Evolutionary conservation across 2,113 vertebrate species (phyloP).

Genomic region (Stictonetta naevosa): DNA sequence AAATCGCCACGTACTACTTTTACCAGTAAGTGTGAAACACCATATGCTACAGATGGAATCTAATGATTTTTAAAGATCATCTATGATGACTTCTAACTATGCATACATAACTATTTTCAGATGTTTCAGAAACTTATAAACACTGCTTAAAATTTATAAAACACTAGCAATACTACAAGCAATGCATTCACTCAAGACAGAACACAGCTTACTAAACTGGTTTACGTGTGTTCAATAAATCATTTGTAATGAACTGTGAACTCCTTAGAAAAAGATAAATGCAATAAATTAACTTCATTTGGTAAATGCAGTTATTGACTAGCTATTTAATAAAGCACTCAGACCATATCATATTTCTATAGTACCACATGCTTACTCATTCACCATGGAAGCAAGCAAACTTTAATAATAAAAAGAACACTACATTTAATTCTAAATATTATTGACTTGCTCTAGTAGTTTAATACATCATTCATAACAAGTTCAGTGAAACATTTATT

Average conservation of each 20-base stretch:
- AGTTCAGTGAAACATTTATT: slow-evolving; percentile 60
- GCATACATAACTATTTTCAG: not conserved
- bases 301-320: slow-evolving; percentile 40
- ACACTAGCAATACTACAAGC: not conserved
- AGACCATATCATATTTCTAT: slow-evolving; percentile 8
- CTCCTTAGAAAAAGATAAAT: slow-evolving; percentile 30
- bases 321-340: slow-evolving; percentile 41
- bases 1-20: not conserved
- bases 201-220: slow-evolving; percentile 13
- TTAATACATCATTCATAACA: slow-evolving; percentile 60
- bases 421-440: slow-evolving; percentile 38
- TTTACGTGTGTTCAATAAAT: slow-evolving; percentile 50
- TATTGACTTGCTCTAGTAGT: slow-evolving; percentile 27
- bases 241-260: slow-evolving; percentile 54
- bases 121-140: not conserved
- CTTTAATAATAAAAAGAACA: not conserved
- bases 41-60: not conserved
- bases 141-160: not conserved
- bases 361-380: not conserved
- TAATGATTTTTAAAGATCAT: not conserved
- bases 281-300: slow-evolving; percentile 47
- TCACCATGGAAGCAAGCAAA: not conserved
- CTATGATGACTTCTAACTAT: not conserved
- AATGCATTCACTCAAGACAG: slow-evolving; percentile 23
- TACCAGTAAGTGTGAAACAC: not conserved